phyloP scores from a whole-genome alignment of 2,888 invertebrate species.

The Heteromyza rotundicornis region DNA sequence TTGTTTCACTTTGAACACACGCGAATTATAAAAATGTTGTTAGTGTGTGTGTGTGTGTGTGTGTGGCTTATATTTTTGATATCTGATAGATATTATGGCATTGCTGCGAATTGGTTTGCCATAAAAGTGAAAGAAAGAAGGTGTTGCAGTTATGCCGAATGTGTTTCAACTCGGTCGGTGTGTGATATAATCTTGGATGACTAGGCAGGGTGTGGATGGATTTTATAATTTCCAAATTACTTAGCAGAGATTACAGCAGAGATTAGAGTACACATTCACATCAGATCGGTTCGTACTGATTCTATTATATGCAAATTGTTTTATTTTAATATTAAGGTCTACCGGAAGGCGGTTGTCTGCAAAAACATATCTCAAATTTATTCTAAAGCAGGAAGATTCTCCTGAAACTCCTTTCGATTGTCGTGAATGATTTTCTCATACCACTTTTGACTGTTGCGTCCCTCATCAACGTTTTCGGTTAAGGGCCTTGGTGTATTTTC shows the following conservation, averaged over 20 bases:
- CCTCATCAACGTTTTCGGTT: background rate
- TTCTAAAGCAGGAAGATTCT: slow-evolving; percentile 40
- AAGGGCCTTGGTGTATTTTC: slow-evolving; percentile 10
- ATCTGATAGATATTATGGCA: background rate
- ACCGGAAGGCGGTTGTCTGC: too few species aligned
- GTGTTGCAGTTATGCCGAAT: background rate
- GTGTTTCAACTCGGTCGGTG: too few species aligned
- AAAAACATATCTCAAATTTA: too few species aligned
- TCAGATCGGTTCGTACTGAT: too few species aligned
- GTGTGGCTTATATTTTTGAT: too few species aligned
- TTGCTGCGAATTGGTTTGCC: background rate
- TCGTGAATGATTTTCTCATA: slow-evolving; percentile 47
- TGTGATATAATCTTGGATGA: background rate
- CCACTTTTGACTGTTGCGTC: slow-evolving; percentile 30
- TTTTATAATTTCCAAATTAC: background rate
- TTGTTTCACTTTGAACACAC: too few species aligned
- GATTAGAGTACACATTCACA: too few species aligned
- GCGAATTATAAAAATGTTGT: too few species aligned
- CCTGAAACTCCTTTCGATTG: slow-evolving; percentile 49
- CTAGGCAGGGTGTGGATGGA: background rate
- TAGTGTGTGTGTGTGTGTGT: too few species aligned
- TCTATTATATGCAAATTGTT: too few species aligned
- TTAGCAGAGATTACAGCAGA: too few species aligned
- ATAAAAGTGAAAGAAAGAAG: slow-evolving; percentile 1
- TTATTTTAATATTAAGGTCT: too few species aligned